Percentiles rank a stretch among this genome's conserved stretches.
Evolutionary conservation across 2,797 vertebrate species (phyloP).

Genomic region (Arnoldichthys spilopterus): DNA sequence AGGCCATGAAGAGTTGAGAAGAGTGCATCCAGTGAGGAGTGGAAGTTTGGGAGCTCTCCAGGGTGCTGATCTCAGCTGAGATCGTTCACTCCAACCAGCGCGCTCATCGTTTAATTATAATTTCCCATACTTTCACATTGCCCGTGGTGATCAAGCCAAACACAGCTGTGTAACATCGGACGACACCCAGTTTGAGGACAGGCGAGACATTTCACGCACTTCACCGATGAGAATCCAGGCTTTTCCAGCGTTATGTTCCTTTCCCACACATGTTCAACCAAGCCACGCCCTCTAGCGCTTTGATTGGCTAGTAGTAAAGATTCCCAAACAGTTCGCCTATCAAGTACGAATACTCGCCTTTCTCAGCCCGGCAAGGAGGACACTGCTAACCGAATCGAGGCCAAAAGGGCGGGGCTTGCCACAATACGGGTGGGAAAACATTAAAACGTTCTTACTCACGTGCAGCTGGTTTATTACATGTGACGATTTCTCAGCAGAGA

Average conservation of each 20-base stretch:
- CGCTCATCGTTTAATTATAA: neutral
- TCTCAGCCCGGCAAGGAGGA: neutral
- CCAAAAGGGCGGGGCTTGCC: neutral
- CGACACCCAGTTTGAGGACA: neutral
- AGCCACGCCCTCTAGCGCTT: neutral
- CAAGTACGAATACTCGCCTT: neutral
- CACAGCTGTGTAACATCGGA: neutral
- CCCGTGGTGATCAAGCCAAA: neutral
- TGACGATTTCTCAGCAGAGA: conserved; percentile 36
- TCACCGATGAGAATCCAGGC: conserved; percentile 1
- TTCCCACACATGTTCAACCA: neutral
- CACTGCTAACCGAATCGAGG: no score
- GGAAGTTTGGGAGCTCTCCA: conserved; percentile 70
- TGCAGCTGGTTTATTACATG: conserved; percentile 48
- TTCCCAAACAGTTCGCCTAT: neutral
- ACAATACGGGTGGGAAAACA: neutral
- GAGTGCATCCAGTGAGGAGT: conserved; percentile 17
- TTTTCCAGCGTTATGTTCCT: neutral
- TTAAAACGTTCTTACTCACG: conserved; percentile 30
- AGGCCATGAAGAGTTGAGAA: conserved; percentile 37
- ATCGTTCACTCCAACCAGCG: neutral
- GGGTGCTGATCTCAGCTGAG: conserved; percentile 71
- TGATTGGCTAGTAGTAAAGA: neutral
- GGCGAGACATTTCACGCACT: neutral
- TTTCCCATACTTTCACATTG: neutral